phyloP scores from a whole-genome alignment of 2,888 invertebrate genomes.

The Melanophora roralis region DNA sequence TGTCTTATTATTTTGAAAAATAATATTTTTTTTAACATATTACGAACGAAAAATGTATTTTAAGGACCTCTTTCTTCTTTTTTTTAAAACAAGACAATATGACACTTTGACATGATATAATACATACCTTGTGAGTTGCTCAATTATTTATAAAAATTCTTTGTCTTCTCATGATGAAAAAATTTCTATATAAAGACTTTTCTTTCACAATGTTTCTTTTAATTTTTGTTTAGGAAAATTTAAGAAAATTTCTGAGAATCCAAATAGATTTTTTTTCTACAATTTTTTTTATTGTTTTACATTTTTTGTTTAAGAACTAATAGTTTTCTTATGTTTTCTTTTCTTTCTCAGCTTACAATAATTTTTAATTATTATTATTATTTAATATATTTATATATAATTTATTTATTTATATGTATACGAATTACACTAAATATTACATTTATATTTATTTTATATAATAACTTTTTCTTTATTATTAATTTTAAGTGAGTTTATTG shows the following conservation, averaged over 20 bases:
- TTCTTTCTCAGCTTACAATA: conserved; percentile 56
- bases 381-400: conserved; percentile 21
- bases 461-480: conserved; percentile 43
- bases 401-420: conserved; percentile 65
- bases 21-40: too few species aligned
- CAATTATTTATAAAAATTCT: not conserved
- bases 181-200: conserved; percentile 45
- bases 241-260: conserved; percentile 34
- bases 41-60: too few species aligned
- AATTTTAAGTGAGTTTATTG: conserved; percentile 45
- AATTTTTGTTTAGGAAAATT: conserved; percentile 32
- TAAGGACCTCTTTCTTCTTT: too few species aligned
- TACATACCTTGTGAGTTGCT: too few species aligned
- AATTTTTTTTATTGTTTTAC: conserved; percentile 22
- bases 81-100: too few species aligned
- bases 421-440: conserved; percentile 75
- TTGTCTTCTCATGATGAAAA: conserved; percentile 34
- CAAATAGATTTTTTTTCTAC: conserved; percentile 45
- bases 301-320: conserved; percentile 52
- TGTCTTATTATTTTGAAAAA: too few species aligned
- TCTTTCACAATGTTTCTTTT: not conserved
- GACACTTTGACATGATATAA: too few species aligned
- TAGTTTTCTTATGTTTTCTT: conserved; percentile 38
- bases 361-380: conserved; percentile 20
- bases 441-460: conserved; percentile 69